phyloP scores from a whole-genome alignment of 2,113 vertebrate genomes.

The Pterocles gutturalis region DNA sequence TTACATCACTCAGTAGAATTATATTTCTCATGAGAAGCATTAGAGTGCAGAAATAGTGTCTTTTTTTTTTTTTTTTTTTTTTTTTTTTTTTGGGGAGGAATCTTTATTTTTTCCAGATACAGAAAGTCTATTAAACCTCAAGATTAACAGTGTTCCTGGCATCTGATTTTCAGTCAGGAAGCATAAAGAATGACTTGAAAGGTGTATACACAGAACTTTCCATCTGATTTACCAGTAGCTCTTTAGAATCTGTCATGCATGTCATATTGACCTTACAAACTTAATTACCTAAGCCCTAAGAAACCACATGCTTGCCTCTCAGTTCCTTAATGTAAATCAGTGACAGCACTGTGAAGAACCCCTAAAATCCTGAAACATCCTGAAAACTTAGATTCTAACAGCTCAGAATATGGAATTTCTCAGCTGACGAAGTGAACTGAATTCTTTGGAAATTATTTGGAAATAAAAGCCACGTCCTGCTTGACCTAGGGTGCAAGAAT shows the following conservation, averaged over 20 bases:
- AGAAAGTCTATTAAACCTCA: conserved; percentile 23
- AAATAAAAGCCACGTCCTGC: background rate
- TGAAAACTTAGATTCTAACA: background rate
- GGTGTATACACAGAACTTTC: background rate
- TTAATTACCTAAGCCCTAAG: conserved; percentile 42
- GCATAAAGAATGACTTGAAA: conserved; percentile 56
- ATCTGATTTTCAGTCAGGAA: conserved; percentile 56
- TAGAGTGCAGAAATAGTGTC: background rate
- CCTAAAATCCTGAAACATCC: background rate
- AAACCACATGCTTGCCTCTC: background rate
- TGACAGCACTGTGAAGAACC: background rate
- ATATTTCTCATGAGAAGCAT: background rate
- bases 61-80: too few species aligned
- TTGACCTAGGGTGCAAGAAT: background rate
- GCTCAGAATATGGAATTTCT: background rate
- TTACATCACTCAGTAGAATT: background rate
- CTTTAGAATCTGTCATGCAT: conserved; percentile 42
- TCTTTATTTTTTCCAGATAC: background rate
- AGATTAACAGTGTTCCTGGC: conserved; percentile 14
- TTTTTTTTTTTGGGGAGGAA: too few species aligned
- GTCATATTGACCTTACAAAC: conserved; percentile 44
- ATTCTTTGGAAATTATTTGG: background rate
- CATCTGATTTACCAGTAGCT: conserved; percentile 45
- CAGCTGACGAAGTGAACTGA: background rate
- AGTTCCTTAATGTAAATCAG: background rate